phyloP scores from a whole-genome alignment of 2,797 vertebrate species.

The Clarias platycephalus region DNA sequence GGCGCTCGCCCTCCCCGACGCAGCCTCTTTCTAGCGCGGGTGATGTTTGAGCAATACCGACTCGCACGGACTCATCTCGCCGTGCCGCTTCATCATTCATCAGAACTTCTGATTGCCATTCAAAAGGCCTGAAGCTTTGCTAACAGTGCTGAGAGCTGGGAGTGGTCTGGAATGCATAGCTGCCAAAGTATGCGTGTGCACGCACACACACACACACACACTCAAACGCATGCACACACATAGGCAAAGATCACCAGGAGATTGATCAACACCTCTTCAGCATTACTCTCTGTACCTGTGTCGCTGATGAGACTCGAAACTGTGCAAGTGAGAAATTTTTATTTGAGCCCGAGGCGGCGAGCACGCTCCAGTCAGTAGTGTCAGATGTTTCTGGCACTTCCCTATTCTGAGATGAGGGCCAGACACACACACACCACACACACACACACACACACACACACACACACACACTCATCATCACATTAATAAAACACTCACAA shows the following conservation, averaged over 20 bases:
- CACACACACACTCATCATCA: conserved; percentile 4
- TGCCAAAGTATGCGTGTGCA: conserved; percentile 17
- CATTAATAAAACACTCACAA: conserved; percentile 13
- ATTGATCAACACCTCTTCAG: conserved; percentile 41
- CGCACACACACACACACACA: not conserved
- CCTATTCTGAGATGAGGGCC: conserved; percentile 50
- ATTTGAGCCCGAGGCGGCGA: not conserved
- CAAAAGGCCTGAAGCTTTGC: conserved; percentile 35
- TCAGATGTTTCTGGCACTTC: conserved; percentile 48
- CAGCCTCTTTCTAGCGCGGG: not conserved
- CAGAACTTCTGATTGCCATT: conserved; percentile 20
- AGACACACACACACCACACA: conserved; percentile 38
- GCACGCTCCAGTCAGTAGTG: conserved; percentile 13
- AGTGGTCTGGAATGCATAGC: conserved; percentile 52
- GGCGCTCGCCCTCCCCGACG: not conserved
- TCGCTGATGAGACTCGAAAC: not conserved
- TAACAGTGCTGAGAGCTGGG: conserved; percentile 44
- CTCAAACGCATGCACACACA: conserved; percentile 11
- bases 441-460: conserved; percentile 35
- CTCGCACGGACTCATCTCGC: conserved; percentile 14
- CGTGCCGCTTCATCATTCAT: not conserved
- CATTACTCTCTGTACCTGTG: conserved; percentile 26
- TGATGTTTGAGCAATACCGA: not conserved
- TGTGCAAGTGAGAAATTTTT: not conserved
- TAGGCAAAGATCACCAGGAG: conserved; percentile 28